Base-by-base conservation (phyloP, 2,113 vertebrate species). In the Tauraco erythrolophus region DNA sequence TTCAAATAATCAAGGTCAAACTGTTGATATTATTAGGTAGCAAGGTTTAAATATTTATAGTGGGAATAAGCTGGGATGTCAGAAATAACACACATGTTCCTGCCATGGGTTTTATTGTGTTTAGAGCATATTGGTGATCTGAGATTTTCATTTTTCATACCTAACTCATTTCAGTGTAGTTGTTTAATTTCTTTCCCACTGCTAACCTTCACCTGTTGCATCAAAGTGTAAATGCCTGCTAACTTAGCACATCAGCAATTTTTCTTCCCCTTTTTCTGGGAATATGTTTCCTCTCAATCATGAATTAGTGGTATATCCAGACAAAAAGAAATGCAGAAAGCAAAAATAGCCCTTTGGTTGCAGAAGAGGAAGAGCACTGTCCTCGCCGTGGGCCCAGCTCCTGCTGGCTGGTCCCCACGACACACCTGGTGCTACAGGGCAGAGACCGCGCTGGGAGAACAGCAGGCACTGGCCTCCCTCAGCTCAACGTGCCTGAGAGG, bases 311-410 rank as follows among this genome's bases (percentile, higher is more conserved):
- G 33, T n/a, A 14, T 57, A 86, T 57, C 19, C 31, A 69, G 27
- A n/a, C 14, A 84, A 62, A 86, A 91, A 19, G 46, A 65, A 88
- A 90, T n/a, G n/a, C 27, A 54, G n/a, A 53, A 86, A 90, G 65
- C 14, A 41, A 72, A 77, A 81, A 46, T n/a, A 74, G 43, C 11
- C 15, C 31, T 84, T 86, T 54, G 35, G 13, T 13, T 50, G 15
- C 39, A 56, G 64, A 70, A 57, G 33, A 78, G 27, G 77, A 71
- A 79, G 68, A 83, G 2, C 35, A 12, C 5, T 28, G 19, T 48
- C 27, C 79, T 64, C 2, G 3, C 68, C 62, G 31, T 41, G 50
- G 75, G 68, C 58, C 95, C 31, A 7, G 30, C 48, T 83, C 61
- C 85, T 53, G 61, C 48, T 2, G 1, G 23, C 66, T 85, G n/a